These are phyloP conservation scores for Falco cherrug DNA, from an alignment of 2,797 vertebrate species.

Conservation along the genomic window DNA sequence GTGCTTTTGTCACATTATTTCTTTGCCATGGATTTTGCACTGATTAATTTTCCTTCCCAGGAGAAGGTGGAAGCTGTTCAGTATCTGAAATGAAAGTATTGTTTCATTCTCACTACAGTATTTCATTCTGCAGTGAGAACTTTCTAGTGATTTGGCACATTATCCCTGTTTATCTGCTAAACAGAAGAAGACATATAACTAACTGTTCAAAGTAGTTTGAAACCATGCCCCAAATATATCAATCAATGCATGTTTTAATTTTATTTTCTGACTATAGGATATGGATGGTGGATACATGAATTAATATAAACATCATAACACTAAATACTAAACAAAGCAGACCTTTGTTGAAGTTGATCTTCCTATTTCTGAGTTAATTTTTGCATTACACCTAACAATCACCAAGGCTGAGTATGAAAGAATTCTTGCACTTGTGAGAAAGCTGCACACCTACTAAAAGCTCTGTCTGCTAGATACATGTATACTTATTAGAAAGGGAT, in stretches of 20 bases:
- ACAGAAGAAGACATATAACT: background rate
- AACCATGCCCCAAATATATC: background rate
- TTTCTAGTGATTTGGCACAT: background rate
- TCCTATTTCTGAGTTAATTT: background rate
- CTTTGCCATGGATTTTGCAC: background rate
- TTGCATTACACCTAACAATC: background rate
- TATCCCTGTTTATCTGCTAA: background rate
- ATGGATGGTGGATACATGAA: background rate
- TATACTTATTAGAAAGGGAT: background rate
- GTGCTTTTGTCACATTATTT: background rate
- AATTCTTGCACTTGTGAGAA: background rate
- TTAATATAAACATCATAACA: background rate
- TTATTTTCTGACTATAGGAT: background rate
- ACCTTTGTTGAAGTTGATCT: background rate
- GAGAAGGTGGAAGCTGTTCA: background rate
- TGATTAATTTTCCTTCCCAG: background rate
- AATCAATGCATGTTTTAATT: background rate
- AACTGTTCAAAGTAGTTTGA: background rate
- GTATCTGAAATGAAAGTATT: background rate
- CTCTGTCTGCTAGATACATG: background rate
- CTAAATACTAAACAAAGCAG: background rate
- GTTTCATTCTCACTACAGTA: background rate
- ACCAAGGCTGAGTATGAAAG: background rate
- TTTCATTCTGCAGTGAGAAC: background rate
- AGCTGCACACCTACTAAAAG: background rate